These are phyloP conservation scores for Oostethus manadensis DNA, from an alignment of 2,113 vertebrate species.

Conservation along the genomic window DNA sequence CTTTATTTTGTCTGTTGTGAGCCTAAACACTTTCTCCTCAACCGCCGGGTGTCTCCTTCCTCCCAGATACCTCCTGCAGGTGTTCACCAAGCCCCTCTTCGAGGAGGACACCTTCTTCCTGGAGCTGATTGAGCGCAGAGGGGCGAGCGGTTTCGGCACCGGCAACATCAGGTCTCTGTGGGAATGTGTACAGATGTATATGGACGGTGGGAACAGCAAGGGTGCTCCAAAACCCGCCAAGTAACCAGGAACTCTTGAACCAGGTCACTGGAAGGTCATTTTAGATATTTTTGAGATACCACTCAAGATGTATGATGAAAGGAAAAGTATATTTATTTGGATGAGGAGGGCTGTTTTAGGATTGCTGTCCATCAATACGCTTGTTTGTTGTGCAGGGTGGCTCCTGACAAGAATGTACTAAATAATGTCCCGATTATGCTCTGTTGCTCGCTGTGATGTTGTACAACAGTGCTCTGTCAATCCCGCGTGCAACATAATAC, in stretches of 20 bases:
- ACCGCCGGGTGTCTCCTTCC: background rate
- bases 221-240: constrained; percentile 13
- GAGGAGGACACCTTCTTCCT: constrained; percentile 88
- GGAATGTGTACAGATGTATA: constrained; percentile 81
- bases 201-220: constrained; percentile 58
- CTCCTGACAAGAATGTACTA: background rate
- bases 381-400: too few relatives aligned
- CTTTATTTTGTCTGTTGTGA: background rate
- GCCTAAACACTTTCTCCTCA: background rate
- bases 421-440: background rate
- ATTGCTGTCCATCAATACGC: too few relatives aligned
- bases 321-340: too few relatives aligned
- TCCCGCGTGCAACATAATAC: background rate
- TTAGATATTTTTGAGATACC: background rate
- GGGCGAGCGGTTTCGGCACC: constrained; percentile 84
- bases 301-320: background rate
- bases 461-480: too few relatives aligned
- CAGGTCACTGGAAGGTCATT: background rate
- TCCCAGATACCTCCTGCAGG: constrained; percentile 81
- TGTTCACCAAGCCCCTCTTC: constrained; percentile 90
- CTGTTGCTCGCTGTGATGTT: too few relatives aligned
- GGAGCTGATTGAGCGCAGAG: constrained; percentile 88
- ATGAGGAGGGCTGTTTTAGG: too few relatives aligned
- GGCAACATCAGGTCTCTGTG: constrained; percentile 90
- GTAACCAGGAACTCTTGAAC: constrained; percentile 4